phyloP scores from a whole-genome alignment of 2,113 vertebrate genomes.

The Carettochelys insculpta region DNA sequence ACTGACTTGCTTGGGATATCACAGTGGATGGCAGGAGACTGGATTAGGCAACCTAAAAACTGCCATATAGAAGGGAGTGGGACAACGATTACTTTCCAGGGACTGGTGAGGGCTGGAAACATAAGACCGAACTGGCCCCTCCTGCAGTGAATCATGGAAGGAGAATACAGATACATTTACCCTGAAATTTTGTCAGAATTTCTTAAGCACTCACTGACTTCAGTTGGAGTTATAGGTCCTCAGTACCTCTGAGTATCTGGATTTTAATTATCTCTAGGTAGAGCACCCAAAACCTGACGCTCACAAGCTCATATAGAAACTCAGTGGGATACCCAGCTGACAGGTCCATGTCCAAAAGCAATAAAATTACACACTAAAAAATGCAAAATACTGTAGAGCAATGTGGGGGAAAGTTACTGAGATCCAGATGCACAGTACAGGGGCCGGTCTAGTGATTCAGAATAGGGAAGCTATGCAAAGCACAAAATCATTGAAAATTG shows the following conservation, averaged over 20 bases:
- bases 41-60: not conserved
- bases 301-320: not conserved
- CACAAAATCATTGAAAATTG: not conserved
- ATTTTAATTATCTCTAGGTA: not conserved
- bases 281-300: not conserved
- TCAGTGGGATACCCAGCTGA: not conserved
- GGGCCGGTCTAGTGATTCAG: not conserved
- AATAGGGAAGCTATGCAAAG: not conserved
- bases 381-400: not conserved
- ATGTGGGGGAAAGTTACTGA: not conserved
- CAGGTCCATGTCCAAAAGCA: not conserved
- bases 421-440: not conserved
- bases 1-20: not conserved
- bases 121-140: not conserved
- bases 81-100: not conserved
- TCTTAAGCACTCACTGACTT: rapidly evolving
- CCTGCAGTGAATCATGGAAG: not conserved
- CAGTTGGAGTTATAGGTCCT: not conserved
- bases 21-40: not conserved
- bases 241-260: not conserved
- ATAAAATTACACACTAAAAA: not conserved
- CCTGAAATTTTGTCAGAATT: not conserved
- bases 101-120: not conserved
- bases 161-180: not conserved
- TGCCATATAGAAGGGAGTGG: not conserved